These are phyloP conservation scores for Megalops atlanticus DNA, from an alignment of 2,113 vertebrate species.

Conservation along the genomic window DNA sequence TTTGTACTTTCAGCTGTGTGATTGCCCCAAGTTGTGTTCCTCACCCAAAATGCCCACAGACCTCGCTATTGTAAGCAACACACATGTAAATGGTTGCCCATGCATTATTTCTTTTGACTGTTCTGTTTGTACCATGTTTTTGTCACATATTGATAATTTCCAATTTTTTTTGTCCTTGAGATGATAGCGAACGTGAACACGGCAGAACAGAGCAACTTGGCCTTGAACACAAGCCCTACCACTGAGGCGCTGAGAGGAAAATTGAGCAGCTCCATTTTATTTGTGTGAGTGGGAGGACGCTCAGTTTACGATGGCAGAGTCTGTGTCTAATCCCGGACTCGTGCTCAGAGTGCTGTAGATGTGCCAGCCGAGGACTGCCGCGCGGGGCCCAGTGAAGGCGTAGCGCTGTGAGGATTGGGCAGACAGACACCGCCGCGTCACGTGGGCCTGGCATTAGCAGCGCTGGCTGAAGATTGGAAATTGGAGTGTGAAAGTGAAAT, in stretches of 20 bases:
- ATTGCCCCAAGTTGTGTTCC: constrained; percentile 50
- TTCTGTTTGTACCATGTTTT: constrained; percentile 42
- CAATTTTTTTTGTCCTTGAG: constrained; percentile 61
- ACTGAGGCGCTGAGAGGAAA: constrained; percentile 43
- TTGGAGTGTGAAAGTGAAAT: neutral
- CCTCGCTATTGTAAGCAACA: constrained; percentile 17
- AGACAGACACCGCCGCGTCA: neutral
- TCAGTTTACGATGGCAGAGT: constrained; percentile 51
- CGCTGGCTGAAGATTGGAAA: neutral
- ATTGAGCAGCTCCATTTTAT: constrained; percentile 42
- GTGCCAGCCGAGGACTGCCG: constrained; percentile 47
- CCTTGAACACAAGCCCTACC: constrained; percentile 35
- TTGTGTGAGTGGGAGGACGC: constrained; percentile 8
- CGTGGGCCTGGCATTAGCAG: neutral
- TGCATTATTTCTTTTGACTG: constrained; percentile 12
- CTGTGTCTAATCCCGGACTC: constrained; percentile 64
- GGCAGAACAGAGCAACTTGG: constrained; percentile 36
- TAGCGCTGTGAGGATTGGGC: neutral
- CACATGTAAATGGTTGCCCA: constrained; percentile 42
- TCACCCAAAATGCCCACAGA: constrained; percentile 48
- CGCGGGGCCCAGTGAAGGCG: neutral
- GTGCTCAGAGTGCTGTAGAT: constrained; percentile 61
- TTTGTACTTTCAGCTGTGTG: constrained; percentile 58
- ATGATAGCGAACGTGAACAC: constrained; percentile 54
- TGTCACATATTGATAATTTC: constrained; percentile 62